Evolutionary conservation across 2,113 vertebrate species (phyloP).

Genomic region (Kryptolebias marmoratus): DNA sequence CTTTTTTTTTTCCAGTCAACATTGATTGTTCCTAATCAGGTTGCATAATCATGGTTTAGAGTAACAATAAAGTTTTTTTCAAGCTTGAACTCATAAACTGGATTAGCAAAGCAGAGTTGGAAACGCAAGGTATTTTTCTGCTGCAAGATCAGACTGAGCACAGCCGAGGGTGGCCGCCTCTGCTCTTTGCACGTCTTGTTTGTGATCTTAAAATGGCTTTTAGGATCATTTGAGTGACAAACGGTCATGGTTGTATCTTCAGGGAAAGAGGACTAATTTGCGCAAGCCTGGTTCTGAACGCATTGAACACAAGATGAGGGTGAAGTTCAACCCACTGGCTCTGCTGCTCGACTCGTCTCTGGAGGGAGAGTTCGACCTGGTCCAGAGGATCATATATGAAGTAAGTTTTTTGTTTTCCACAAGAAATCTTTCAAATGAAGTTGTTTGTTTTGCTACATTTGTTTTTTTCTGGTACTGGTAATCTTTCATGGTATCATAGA

Average conservation of each 20-base stretch:
- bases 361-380: constrained; percentile 97
- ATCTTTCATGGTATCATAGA: not conserved
- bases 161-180: not conserved
- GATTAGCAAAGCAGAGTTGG: constrained; percentile 49
- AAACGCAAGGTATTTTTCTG: constrained; percentile 35
- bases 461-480: not conserved
- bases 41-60: constrained; percentile 56
- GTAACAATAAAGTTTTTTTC: constrained; percentile 35
- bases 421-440: not conserved
- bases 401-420: constrained; percentile 68
- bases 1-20: constrained; percentile 22
- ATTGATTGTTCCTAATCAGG: constrained; percentile 43
- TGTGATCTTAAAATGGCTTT: not conserved
- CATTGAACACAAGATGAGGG: constrained; percentile 93
- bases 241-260: constrained; percentile 31
- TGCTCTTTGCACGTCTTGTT: not conserved
- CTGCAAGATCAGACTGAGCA: constrained; percentile 16
- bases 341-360: constrained; percentile 95
- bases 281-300: constrained; percentile 91
- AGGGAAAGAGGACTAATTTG: constrained; percentile 98
- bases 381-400: constrained; percentile 98
- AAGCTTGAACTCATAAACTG: constrained; percentile 29
- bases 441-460: not conserved
- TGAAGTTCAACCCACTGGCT: constrained; percentile 96
- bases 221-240: not conserved